Conservation (phyloP, 1,140 invertebrate genomes). For the Aporrectodea caliginosa region DNA sequence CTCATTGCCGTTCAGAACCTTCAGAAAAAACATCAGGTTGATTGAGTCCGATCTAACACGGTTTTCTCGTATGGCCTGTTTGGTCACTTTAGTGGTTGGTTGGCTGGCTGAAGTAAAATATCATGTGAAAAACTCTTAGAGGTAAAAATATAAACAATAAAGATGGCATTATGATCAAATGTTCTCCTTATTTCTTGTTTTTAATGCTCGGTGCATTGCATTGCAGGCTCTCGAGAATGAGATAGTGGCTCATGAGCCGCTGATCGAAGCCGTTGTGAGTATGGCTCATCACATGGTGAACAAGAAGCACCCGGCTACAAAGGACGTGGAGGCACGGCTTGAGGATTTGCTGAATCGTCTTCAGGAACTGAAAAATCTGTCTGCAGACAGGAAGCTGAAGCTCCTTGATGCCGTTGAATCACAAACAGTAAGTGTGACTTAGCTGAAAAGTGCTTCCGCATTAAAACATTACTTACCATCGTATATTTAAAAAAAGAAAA, state of each 20-base stretch:
- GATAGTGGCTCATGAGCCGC: slow-evolving; percentile 92
- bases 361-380: slow-evolving; percentile 66
- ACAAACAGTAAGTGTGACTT: slow-evolving; percentile 62
- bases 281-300: slow-evolving; percentile 85
- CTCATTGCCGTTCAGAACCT: slow-evolving; percentile 96
- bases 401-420: slow-evolving; percentile 93
- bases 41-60: too few relatives aligned
- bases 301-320: slow-evolving; percentile 84
- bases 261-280: slow-evolving; percentile 80
- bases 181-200: too few relatives aligned
- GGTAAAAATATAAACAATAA: too few relatives aligned
- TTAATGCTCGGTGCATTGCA: too few relatives aligned
- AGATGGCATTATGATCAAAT: too few relatives aligned
- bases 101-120: too few relatives aligned
- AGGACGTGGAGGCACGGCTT: slow-evolving; percentile 80
- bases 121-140: too few relatives aligned
- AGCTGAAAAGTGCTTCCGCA: too few relatives aligned
- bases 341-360: slow-evolving; percentile 78
- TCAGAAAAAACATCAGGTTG: slow-evolving; percentile 97
- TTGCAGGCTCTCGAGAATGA: slow-evolving; percentile 61
- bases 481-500: too few relatives aligned
- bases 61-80: too few relatives aligned
- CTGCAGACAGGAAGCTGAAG: slow-evolving; percentile 81
- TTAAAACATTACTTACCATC: too few relatives aligned
- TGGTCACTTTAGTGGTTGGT: too few relatives aligned